These are phyloP conservation scores for Parasteatoda lunata DNA, from an alignment of 2,888 invertebrate species.

Conservation along the genomic window DNA sequence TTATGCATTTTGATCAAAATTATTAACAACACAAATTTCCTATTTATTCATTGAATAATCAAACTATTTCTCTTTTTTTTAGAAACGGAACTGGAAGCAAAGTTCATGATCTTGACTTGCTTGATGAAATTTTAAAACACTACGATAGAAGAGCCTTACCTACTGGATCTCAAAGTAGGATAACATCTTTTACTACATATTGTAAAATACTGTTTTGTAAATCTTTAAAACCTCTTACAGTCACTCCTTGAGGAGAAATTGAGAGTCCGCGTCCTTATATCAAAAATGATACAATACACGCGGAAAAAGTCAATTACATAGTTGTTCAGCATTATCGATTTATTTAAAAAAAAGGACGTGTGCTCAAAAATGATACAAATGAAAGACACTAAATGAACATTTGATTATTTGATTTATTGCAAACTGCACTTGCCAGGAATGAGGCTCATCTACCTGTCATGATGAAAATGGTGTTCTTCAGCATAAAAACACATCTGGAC, in stretches of 20 bases:
- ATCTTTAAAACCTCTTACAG: not conserved
- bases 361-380: too few relatives aligned
- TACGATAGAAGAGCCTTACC: conserved; percentile 76
- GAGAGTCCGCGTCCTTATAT: not conserved
- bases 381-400: too few relatives aligned
- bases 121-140: conserved; percentile 75
- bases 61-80: not conserved
- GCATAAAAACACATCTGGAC: too few relatives aligned
- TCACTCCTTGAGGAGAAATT: not conserved
- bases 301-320: too few relatives aligned
- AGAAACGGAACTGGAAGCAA: conserved; percentile 46
- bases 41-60: not conserved
- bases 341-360: too few relatives aligned
- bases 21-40: not conserved
- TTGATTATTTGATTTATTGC: too few relatives aligned
- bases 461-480: too few relatives aligned
- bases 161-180: conserved; percentile 76
- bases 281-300: not conserved
- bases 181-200: not conserved
- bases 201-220: not conserved
- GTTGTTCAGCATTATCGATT: too few relatives aligned
- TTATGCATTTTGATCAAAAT: not conserved
- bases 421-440: too few relatives aligned
- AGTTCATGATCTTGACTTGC: conserved; percentile 70
- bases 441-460: too few relatives aligned